phyloP scores from a whole-genome alignment of 2,888 invertebrate genomes.

The Machimus atricapillus region DNA sequence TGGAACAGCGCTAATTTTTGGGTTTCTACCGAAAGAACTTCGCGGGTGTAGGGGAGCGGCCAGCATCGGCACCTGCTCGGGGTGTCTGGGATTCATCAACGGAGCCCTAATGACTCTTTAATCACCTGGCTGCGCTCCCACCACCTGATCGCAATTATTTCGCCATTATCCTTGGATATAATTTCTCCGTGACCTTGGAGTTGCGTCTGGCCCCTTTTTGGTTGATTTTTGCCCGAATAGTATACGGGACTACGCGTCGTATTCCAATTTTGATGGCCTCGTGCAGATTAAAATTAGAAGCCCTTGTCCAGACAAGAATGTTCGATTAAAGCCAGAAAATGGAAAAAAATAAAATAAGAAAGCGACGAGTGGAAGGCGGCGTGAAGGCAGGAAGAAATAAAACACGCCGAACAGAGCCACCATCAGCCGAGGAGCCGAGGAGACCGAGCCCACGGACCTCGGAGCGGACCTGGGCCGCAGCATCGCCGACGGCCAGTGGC shows the following conservation, averaged over 20 bases:
- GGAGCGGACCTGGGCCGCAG: not conserved
- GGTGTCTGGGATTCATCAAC: not conserved
- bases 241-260: not conserved
- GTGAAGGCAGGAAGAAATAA: conserved; percentile 20
- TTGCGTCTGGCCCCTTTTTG: conserved; percentile 15
- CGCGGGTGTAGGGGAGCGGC: not conserved
- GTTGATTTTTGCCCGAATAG: not conserved
- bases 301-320: conserved; percentile 38
- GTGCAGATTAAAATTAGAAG: conserved; percentile 35
- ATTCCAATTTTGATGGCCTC: conserved; percentile 31
- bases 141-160: conserved; percentile 36
- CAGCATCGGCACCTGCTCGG: not conserved
- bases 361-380: not conserved
- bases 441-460: not conserved
- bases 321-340: conserved; percentile 24
- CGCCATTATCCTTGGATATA: conserved; percentile 36
- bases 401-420: not conserved
- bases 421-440: conserved; percentile 9
- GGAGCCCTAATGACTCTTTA: conserved; percentile 18
- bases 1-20: not conserved
- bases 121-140: conserved; percentile 18
- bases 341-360: not conserved
- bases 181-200: conserved; percentile 27
- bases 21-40: not conserved
- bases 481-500: not conserved